A percentile compares a stretch with the other conserved stretches of the same genome.
Conservation (phyloP, 2,888 invertebrate species). For the Himalopsyche tibetana region DNA sequence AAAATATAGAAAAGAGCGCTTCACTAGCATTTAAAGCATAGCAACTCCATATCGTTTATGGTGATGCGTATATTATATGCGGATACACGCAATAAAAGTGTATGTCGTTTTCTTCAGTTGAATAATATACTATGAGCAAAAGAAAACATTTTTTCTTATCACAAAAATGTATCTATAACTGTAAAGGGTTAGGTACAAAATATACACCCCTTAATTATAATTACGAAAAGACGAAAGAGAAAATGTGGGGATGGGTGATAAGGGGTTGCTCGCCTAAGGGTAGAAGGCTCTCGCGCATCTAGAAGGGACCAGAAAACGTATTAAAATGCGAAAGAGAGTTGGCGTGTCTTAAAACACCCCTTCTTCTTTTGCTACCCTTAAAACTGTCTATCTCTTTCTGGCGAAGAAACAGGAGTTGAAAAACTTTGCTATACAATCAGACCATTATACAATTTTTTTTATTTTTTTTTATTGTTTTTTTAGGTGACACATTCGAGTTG, state of each 20-base stretch:
- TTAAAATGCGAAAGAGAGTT: conserved; percentile 66
- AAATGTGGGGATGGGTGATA: conserved; percentile 57
- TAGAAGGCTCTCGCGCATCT: conserved; percentile 46
- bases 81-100: too few species aligned
- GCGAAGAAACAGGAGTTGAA: conserved; percentile 31
- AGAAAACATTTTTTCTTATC: background rate
- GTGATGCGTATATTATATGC: too few species aligned
- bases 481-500: too few species aligned
- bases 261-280: conserved; percentile 51
- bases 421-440: background rate
- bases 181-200: conserved; percentile 58
- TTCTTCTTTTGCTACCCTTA: conserved; percentile 46
- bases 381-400: conserved; percentile 39
- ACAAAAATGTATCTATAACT: background rate
- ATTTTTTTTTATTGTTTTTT: too few species aligned
- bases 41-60: too few species aligned
- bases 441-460: background rate
- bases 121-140: too few species aligned
- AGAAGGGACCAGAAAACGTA: conserved; percentile 64
- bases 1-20: too few species aligned
- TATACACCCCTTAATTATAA: conserved; percentile 65
- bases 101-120: too few species aligned
- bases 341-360: conserved; percentile 62
- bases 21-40: too few species aligned
- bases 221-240: conserved; percentile 64